Conservation (phyloP, 2,113 vertebrate genomes). For the Acanthochromis polyacanthus region DNA sequence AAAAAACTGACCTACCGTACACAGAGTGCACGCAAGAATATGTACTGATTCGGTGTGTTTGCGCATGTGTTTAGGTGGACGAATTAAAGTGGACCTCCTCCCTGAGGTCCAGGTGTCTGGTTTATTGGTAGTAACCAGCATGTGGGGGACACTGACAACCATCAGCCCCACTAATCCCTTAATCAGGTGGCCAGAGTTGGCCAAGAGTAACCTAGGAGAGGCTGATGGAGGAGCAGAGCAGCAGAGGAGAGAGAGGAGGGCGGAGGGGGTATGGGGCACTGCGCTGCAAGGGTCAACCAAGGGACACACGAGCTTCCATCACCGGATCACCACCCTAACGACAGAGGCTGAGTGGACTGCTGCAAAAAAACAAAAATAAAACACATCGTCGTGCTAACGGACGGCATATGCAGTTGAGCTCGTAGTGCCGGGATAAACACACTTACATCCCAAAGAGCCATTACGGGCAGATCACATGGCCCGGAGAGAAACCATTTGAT, state of each 20-base stretch:
- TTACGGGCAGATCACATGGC: conserved; percentile 30
- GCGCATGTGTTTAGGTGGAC: conserved; percentile 41
- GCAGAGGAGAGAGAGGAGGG: conserved; percentile 38
- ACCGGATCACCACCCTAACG: conserved; percentile 65
- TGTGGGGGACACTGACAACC: conserved; percentile 79
- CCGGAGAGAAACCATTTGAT: conserved; percentile 26
- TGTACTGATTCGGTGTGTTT: conserved; percentile 12
- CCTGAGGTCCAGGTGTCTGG: conserved; percentile 73
- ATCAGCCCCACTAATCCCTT: conserved; percentile 83
- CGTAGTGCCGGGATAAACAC: conserved; percentile 31
- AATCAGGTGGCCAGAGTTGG: conserved; percentile 82
- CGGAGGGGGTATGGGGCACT: conserved; percentile 48
- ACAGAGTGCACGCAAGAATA: conserved; percentile 16
- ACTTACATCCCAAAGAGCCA: conserved; percentile 27
- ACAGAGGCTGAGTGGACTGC: conserved; percentile 51
- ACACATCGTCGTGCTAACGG: conserved; percentile 4
- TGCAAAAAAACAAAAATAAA: conserved; percentile 29
- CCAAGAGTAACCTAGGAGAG: conserved; percentile 73
- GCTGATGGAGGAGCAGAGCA: conserved; percentile 61
- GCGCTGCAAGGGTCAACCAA: conserved; percentile 81
- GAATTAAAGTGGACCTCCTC: conserved; percentile 40
- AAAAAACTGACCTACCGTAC: conserved; percentile 50
- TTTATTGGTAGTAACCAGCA: conserved; percentile 69
- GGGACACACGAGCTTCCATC: conserved; percentile 78
- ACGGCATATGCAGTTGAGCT: conserved; percentile 29